A percentile compares a stretch with the other conserved stretches of the same genome.
Evolutionary conservation across 2,113 vertebrate species (phyloP).

Genomic region (Vidua macroura): DNA sequence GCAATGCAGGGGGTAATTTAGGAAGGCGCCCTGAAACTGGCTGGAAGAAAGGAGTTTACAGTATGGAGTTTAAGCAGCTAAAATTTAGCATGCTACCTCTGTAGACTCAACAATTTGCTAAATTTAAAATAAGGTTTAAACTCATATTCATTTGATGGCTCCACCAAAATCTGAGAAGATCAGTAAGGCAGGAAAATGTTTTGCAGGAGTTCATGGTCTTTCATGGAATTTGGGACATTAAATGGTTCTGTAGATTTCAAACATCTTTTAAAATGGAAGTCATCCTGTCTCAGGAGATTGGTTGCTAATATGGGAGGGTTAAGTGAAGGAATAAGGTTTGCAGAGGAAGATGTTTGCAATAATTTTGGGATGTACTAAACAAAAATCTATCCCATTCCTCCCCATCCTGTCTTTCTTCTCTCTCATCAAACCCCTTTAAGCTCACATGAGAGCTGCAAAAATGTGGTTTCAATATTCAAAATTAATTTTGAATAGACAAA

Average conservation of each 20-base stretch:
- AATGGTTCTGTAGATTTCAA: background rate
- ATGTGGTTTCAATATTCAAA: background rate
- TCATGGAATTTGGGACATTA: slow-evolving; percentile 1
- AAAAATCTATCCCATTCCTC: background rate
- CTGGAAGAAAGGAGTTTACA: background rate
- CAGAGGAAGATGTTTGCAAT: background rate
- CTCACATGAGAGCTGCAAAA: background rate
- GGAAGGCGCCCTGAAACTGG: background rate
- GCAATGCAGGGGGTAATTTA: background rate
- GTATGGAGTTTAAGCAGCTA: background rate
- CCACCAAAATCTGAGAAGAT: background rate
- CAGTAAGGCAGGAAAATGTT: background rate
- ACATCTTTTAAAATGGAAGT: background rate
- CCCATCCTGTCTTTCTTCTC: background rate
- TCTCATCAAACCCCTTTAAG: background rate
- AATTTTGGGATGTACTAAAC: background rate
- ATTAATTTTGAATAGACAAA: background rate
- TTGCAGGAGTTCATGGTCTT: background rate
- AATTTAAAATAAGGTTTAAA: background rate
- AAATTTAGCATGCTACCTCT: background rate
- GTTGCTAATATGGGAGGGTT: background rate
- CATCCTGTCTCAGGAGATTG: background rate
- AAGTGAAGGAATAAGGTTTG: background rate
- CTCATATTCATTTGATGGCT: background rate
- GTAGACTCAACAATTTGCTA: background rate